phyloP scores from a whole-genome alignment of 2,113 vertebrate species.

The Egretta garzetta region DNA sequence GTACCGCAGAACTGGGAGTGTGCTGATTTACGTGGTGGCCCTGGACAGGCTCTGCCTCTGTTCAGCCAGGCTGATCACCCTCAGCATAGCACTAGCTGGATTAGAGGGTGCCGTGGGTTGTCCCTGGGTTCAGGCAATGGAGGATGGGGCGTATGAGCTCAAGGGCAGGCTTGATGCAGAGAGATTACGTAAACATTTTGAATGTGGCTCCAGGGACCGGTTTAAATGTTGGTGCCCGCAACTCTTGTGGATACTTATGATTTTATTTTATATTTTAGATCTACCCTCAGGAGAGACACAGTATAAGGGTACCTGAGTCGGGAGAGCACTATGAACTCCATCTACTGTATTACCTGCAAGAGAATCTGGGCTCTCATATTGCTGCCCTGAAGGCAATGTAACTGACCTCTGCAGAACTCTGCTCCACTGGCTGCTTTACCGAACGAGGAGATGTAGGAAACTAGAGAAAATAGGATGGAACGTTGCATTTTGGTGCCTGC shows the following conservation, averaged over 20 bases:
- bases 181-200: background rate
- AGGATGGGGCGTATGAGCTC: background rate
- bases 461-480: slow-evolving; percentile 21
- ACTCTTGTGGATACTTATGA: background rate
- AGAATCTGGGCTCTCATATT: slow-evolving; percentile 81
- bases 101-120: background rate
- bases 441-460: slow-evolving; percentile 11
- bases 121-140: background rate
- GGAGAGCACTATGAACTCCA: slow-evolving; percentile 87
- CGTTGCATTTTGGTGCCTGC: slow-evolving; percentile 63
- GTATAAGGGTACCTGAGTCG: slow-evolving; percentile 83
- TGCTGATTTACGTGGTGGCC: background rate
- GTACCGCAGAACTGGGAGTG: background rate
- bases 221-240: background rate
- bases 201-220: background rate
- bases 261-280: slow-evolving; percentile 70
- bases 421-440: slow-evolving; percentile 44
- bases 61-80: background rate
- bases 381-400: slow-evolving; percentile 81
- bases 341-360: slow-evolving; percentile 84
- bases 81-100: background rate
- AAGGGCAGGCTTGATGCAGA: background rate
- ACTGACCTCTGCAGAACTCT: slow-evolving; percentile 26
- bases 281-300: slow-evolving; percentile 87
- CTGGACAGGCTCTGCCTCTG: background rate